phyloP scores from a whole-genome alignment of 2,113 vertebrate species.

The Nycticebus coucang region DNA sequence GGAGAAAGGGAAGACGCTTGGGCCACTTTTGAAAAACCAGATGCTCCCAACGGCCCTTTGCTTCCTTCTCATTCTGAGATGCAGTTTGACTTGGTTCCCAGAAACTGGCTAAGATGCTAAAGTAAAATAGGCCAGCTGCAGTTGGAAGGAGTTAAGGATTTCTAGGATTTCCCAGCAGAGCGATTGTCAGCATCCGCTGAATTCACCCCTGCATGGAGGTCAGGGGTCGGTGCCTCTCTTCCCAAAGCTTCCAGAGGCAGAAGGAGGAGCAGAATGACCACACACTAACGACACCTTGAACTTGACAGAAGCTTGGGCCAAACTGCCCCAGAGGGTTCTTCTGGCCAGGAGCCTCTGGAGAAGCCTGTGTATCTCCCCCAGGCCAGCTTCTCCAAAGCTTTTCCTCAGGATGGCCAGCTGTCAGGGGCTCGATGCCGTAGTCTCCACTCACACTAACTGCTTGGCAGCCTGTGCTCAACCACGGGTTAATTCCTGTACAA shows the following conservation, averaged over 20 bases:
- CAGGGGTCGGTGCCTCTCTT: background rate
- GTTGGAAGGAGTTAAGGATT: background rate
- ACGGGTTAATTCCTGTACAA: constrained; percentile 68
- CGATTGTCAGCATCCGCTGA: too few species aligned
- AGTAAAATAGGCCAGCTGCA: too few species aligned
- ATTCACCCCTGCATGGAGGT: background rate
- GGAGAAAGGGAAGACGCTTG: background rate
- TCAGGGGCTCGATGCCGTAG: accelerated
- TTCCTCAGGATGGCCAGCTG: background rate
- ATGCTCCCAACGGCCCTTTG: accelerated
- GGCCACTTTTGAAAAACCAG: background rate
- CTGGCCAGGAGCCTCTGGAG: background rate
- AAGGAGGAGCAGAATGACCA: background rate
- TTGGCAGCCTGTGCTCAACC: constrained; percentile 54
- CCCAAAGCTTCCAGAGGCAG: background rate
- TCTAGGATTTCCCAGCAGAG: background rate
- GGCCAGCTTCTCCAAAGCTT: background rate
- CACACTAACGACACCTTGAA: background rate
- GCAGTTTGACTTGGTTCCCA: background rate
- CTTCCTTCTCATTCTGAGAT: background rate
- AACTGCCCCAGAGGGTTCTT: background rate
- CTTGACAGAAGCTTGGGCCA: background rate
- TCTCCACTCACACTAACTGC: background rate
- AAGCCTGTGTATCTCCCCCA: background rate
- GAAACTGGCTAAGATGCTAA: accelerated